A percentile compares a stretch with the other conserved stretches of the same genome.
phyloP scores from a whole-genome alignment of 2,797 vertebrate genomes.

The Labeo calbasu region DNA sequence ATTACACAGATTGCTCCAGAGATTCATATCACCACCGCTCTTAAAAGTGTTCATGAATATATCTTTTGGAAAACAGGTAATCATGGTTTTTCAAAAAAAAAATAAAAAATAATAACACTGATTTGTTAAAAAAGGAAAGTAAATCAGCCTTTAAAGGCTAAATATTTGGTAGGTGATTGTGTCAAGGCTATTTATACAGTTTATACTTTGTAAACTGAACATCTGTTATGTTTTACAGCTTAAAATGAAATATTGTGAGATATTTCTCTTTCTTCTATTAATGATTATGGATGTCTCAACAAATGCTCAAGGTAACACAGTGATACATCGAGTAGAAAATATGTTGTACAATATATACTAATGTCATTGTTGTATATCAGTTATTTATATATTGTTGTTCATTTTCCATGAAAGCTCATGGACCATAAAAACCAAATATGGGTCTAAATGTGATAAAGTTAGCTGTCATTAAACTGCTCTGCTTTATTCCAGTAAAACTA shows the following conservation, averaged over 20 bases:
- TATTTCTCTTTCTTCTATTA: not conserved
- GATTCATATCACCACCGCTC: no score
- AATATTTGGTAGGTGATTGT: no score
- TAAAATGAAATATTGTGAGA: not conserved
- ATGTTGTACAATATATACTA: not conserved
- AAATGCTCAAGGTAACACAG: slow-evolving; percentile 23
- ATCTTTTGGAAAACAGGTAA: not conserved
- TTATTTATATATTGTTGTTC: not conserved
- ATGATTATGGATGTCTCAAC: not conserved
- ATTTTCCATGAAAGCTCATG: not conserved
- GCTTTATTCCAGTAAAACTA: not conserved
- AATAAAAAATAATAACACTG: no score
- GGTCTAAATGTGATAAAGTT: not conserved
- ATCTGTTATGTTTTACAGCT: not conserved
- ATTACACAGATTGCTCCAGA: no score
- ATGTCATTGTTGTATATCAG: not conserved
- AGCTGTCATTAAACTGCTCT: not conserved
- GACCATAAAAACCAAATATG: not conserved
- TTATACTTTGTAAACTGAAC: not conserved
- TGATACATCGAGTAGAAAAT: not conserved
- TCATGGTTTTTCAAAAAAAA: no score
- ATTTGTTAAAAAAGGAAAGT: no score
- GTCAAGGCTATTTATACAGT: no score
- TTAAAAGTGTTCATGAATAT: not conserved
- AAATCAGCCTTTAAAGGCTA: no score